Evolutionary conservation across 92 coral and sea anemone genomes (phyloP), one percentile per base, ranked within the genome.

Genomic region (Epizoanthus illoricatus): DNA sequence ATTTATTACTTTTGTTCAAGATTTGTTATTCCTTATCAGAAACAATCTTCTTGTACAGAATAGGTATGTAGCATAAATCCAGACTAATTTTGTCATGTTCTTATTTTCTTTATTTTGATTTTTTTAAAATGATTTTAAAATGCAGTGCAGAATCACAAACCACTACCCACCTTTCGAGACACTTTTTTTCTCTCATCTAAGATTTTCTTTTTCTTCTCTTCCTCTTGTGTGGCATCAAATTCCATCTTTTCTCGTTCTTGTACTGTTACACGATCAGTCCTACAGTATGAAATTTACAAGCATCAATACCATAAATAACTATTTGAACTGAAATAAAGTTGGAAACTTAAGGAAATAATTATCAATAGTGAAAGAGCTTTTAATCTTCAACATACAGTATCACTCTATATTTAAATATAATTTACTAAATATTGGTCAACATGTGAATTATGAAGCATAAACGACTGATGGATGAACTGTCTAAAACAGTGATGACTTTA

Each of bases 241-340:
- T 92, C 94, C 94, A 92, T 92, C 83, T 86, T 88, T 74, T 92
- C 94, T 57, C 94, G 80, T 81, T 92, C 94, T 80, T 92, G 97
- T 52, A 92, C 97, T 60, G 97, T 92, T n/a, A 92, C 89, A 76
- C 97, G 71, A 76, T 92, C 97, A 84, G 92, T 92, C 87, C 97
- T 92, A 28, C 20, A 69, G 28, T 41, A 28, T 28, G 33, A 28
- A 28, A 28, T 28, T 28, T 28, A 56, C 36, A 65, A 64, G 9
- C 21, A 65, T 33, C 17, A 13, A 24, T 20, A 28, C 9, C 11
- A 11, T 33, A 65, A 33, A 20, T 24, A 63, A 63, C 33, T 42
- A 3, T 42, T 42, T 5, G 3, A 42, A 42, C 47, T 42, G 47
- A 42, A 42, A 42, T 42, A 42, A 3, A 42, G 5, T 42, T 42